Evolutionary conservation across 2,888 invertebrate species (phyloP), one percentile per base, ranked within the genome.

Genomic region (Cinara cedri): DNA sequence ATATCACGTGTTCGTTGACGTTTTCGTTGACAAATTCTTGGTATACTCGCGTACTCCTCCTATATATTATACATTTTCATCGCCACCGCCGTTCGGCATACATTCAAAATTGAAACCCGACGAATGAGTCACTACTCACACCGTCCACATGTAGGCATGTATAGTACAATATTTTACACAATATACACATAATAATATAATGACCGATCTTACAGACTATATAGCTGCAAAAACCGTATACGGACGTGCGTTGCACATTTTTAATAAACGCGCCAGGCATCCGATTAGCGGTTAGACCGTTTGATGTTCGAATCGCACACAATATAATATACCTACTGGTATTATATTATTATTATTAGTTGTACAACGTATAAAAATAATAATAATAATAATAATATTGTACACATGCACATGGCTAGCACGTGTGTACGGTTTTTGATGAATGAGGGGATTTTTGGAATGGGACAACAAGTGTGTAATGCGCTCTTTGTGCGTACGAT

Each of bases 261-360:
- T 78, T 60, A 62, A 70, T 42, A 78, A 70, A 78, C 78, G 70
- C 62, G 68, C 11, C 78, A 34, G 78, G 60, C 60, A 70, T 34
- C 68, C 60, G 78, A 78, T 78, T 78, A 70, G 78, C 78, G 78
- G 78, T 34, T 42, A n/a, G 13, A 14, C 16, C 44, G 55, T 78
- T 78, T 78, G 78, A 78, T 70, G 78, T 70, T 78, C 60, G 51
- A 57, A 76, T 68, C 8, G 76, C 57, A 68, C 57, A 76, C 57
- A 66, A 66, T 75, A 74, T 34, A 34, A 6, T 44, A 21, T 44
- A 24, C 8, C 10, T 1, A 24, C 42, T 8, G 55, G 34, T 54
- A 34, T 34, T 34, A 34, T 34, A 34, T 34, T 34, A 34, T 3
- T 34, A 4, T 34, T n/a, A n/a, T n/a, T n/a, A n/a, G n/a, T n/a